These are phyloP conservation scores for Eristalinus sepulchralis DNA, from an alignment of 2,888 invertebrate genomes.

Conservation along the genomic window DNA sequence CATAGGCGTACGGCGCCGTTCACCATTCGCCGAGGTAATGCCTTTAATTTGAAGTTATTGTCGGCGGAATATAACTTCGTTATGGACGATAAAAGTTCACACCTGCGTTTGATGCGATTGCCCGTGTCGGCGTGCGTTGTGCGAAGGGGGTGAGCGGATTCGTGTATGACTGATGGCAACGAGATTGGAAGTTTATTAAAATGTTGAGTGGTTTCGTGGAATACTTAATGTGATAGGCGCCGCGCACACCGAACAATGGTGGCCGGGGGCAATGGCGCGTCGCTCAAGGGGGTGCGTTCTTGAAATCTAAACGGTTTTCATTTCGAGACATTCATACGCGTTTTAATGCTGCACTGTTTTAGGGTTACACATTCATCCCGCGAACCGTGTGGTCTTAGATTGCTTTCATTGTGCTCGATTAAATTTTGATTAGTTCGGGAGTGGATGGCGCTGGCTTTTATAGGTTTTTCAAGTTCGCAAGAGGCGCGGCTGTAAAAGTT, in stretches of 20 bases:
- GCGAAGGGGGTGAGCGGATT: neutral
- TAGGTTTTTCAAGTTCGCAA: neutral
- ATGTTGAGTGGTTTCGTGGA: constrained; percentile 5
- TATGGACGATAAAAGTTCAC: constrained; percentile 56
- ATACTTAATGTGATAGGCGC: neutral
- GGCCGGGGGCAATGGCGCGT: neutral
- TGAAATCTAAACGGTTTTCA: neutral
- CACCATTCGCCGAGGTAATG: constrained; percentile 23
- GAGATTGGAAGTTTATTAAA: constrained; percentile 51
- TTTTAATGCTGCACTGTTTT: neutral
- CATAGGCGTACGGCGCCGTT: constrained; percentile 16
- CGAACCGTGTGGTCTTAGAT: neutral
- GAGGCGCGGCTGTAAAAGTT: neutral
- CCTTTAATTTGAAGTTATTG: constrained; percentile 54
- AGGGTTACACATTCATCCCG: neutral
- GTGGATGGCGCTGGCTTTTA: neutral
- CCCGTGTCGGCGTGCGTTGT: neutral
- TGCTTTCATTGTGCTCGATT: neutral
- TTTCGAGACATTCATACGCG: neutral
- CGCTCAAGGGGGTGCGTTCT: neutral
- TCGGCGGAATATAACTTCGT: constrained; percentile 35
- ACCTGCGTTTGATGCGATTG: constrained; percentile 42
- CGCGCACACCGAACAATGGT: neutral
- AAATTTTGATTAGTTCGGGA: neutral
- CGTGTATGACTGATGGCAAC: neutral